Evolutionary conservation across 2,797 vertebrate species (phyloP).

Genomic region (Picus viridis): DNA sequence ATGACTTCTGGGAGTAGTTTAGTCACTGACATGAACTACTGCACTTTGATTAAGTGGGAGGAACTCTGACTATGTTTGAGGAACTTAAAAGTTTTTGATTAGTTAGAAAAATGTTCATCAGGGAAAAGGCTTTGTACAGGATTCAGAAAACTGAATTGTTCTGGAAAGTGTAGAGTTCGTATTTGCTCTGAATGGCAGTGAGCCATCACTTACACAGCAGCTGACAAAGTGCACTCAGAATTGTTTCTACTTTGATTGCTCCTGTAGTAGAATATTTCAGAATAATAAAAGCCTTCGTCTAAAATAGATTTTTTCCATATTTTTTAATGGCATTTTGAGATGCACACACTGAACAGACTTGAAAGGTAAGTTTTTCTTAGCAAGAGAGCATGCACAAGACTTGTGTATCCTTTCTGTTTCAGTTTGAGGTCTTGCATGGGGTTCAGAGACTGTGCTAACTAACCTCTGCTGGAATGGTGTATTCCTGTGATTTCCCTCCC

Average conservation of each 20-base stretch:
- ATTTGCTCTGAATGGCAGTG: neutral
- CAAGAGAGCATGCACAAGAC: neutral
- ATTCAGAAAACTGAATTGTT: conserved; percentile 14
- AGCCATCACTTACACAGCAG: neutral
- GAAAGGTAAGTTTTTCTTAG: neutral
- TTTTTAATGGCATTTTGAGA: conserved; percentile 1
- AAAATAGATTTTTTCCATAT: neutral
- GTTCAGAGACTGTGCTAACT: neutral
- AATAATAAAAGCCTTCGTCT: neutral
- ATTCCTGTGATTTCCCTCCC: neutral
- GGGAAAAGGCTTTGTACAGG: neutral
- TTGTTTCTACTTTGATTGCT: neutral
- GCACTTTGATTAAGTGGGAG: neutral
- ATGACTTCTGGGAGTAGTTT: neutral
- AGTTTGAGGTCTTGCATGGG: neutral
- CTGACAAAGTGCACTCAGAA: neutral
- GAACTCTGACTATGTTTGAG: neutral
- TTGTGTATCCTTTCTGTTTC: neutral
- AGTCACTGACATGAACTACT: neutral
- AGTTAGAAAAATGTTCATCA: neutral
- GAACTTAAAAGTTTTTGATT: neutral
- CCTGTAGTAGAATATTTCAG: neutral
- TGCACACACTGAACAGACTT: neutral
- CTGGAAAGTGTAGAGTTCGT: neutral
- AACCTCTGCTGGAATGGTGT: neutral